These are phyloP conservation scores for Pimpla rufipes DNA, from an alignment of 2,888 invertebrate genomes.

Conservation along the genomic window DNA sequence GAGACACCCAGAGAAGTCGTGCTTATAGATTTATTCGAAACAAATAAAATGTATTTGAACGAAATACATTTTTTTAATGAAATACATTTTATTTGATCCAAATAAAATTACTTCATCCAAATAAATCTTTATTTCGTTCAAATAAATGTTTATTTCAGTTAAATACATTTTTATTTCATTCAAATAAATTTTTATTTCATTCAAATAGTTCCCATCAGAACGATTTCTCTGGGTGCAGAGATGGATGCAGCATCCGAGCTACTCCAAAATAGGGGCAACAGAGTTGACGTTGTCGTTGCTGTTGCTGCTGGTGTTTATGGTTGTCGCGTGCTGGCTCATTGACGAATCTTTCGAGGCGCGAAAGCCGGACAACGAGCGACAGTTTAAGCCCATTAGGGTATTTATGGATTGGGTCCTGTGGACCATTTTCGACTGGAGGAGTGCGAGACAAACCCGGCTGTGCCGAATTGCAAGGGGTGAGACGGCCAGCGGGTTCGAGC, in stretches of 20 bases:
- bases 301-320: not conserved
- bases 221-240: too few species aligned
- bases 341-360: not conserved
- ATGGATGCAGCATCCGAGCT: not conserved
- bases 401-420: not conserved
- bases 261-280: not conserved
- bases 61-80: too few species aligned
- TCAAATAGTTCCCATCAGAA: too few species aligned
- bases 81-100: too few species aligned
- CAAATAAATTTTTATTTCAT: too few species aligned
- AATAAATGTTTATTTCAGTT: too few species aligned
- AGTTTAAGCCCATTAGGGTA: slow-evolving; percentile 11
- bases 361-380: not conserved
- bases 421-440: not conserved
- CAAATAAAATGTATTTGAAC: too few species aligned
- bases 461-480: not conserved
- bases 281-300: not conserved
- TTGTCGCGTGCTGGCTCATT: not conserved
- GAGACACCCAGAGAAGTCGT: too few species aligned
- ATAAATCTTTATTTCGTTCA: too few species aligned
- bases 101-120: too few species aligned
- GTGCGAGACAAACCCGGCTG: not conserved
- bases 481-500: not conserved
- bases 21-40: too few species aligned
- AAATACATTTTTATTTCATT: too few species aligned